Evolutionary conservation across 64 coral and sea anemone genomes (phyloP).

Genomic region (Astreopora myriophthalma): DNA sequence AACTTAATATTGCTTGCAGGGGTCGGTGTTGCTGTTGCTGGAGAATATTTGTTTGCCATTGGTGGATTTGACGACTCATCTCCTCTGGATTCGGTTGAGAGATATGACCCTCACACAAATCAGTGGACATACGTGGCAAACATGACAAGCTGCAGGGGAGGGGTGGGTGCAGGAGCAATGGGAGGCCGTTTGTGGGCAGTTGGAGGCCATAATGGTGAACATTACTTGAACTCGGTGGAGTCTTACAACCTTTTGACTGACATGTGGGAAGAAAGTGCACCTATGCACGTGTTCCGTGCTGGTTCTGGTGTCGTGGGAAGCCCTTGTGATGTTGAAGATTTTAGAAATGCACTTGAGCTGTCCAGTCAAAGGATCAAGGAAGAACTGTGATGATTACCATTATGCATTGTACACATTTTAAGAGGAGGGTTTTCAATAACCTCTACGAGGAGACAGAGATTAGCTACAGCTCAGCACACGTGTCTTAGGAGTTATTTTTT

Average conservation of each 20-base stretch:
- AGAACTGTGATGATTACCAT: background rate
- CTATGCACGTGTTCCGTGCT: slow-evolving; percentile 85
- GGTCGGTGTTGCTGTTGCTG: slow-evolving; percentile 91
- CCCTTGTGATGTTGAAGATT: slow-evolving; percentile 72
- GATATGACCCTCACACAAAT: slow-evolving; percentile 74
- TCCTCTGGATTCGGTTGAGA: slow-evolving; percentile 91
- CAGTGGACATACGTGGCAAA: slow-evolving; percentile 82
- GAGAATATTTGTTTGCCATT: slow-evolving; percentile 86
- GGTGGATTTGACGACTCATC: slow-evolving; percentile 98
- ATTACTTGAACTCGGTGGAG: slow-evolving; percentile 89
- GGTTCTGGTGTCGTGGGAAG: slow-evolving; percentile 93
- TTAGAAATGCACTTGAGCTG: background rate
- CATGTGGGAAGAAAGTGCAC: slow-evolving; percentile 75
- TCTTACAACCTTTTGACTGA: slow-evolving; percentile 77
- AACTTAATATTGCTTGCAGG: slow-evolving; percentile 38
- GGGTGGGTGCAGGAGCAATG: slow-evolving; percentile 89
- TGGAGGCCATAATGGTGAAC: slow-evolving; percentile 93
- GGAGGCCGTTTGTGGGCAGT: slow-evolving; percentile 92
- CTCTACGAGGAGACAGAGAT: too few species aligned
- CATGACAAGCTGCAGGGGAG: slow-evolving; percentile 90
- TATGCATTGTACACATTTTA: background rate
- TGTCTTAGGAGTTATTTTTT: too few species aligned
- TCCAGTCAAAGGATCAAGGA: background rate
- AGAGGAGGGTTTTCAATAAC: too few species aligned
- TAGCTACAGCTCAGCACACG: too few species aligned